Evolutionary conservation across 1,140 invertebrate species (phyloP), one percentile per base, ranked within the genome.

Genomic region (Solenopsis fugax): DNA sequence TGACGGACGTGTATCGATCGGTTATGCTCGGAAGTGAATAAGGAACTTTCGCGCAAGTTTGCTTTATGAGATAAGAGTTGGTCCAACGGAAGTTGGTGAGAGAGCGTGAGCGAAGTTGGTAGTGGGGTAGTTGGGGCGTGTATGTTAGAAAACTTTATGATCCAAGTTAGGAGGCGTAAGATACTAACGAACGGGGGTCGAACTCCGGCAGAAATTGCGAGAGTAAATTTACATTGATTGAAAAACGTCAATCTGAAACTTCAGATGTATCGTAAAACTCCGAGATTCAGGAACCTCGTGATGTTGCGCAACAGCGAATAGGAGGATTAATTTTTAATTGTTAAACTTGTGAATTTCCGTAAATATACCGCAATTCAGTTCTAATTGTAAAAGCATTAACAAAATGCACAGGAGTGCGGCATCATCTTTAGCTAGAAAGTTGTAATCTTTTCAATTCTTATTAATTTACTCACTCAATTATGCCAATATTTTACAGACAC

Each of bases 21-120:
- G 3, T 80, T 41, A 10, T 52, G 13, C 37, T 48, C 50, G 48
- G 13, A 71, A 71, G 62, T 56, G 62, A 24, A 69, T 24, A 41
- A 18, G 21, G 13, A 73, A 72, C 69, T 73, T 48, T 60, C 41
- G 67, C 29, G 18, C 54, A 62, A 84, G 18, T 48, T 73, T 21
- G 41, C 18, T 34, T 69, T 16, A 34, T 73, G 24, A 81, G 50
- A 82, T 82, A 58, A 21, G 37, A 82, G 24, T 58, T 73, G 52
- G 21, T 71, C 18, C 65, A 37, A 13, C 21, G 29, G 21, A 72
- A 82, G 54, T 29, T 56, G 37, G n/a, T 16, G 12, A 16, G 34
- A 58, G 18, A 65, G 16, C 34, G 45, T 56, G 64, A 58, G 6
- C 34, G 52, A 56, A 81, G n/a, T n/a, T n/a, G n/a, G n/a, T n/a